phyloP scores from a whole-genome alignment of 1,140 invertebrate genomes.

The Orussus abietinus region DNA sequence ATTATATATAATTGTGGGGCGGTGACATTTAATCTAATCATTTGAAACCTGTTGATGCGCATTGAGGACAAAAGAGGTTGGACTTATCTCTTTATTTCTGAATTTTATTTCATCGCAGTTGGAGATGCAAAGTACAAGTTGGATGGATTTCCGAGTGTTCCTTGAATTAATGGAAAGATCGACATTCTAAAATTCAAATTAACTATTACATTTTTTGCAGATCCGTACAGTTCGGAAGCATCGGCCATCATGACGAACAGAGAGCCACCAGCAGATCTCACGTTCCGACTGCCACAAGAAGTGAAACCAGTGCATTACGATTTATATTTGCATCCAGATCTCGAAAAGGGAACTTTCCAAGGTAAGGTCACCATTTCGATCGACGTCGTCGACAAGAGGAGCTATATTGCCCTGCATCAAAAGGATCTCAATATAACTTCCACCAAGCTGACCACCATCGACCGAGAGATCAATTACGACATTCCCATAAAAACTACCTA shows the following conservation, averaged over 20 bases:
- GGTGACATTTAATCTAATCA: too few species aligned
- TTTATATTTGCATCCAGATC: constrained; percentile 68
- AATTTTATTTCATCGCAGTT: too few species aligned
- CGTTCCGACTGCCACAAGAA: constrained; percentile 62
- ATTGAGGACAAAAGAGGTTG: too few species aligned
- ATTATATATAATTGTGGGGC: too few species aligned
- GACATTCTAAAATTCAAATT: too few species aligned
- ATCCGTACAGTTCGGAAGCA: constrained; percentile 16
- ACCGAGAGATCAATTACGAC: constrained; percentile 29
- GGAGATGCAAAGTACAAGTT: too few species aligned
- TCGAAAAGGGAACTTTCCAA: constrained; percentile 64
- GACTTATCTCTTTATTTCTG: too few species aligned
- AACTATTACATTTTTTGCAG: constrained; percentile 27
- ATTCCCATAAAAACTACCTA: constrained; percentile 42
- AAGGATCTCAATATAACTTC: constrained; percentile 59
- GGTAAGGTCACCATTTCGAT: constrained; percentile 73
- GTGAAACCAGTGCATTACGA: constrained; percentile 73
- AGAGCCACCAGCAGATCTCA: constrained; percentile 33
- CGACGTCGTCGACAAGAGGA: constrained; percentile 54
- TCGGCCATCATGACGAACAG: constrained; percentile 28
- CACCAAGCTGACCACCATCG: constrained; percentile 38
- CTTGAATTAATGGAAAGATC: too few species aligned
- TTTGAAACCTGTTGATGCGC: too few species aligned
- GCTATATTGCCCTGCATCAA: constrained; percentile 67
- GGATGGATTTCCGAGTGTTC: too few species aligned